These are phyloP conservation scores for Semaprochilodus insignis DNA, from an alignment of 2,797 vertebrate genomes.

Conservation along the genomic window DNA sequence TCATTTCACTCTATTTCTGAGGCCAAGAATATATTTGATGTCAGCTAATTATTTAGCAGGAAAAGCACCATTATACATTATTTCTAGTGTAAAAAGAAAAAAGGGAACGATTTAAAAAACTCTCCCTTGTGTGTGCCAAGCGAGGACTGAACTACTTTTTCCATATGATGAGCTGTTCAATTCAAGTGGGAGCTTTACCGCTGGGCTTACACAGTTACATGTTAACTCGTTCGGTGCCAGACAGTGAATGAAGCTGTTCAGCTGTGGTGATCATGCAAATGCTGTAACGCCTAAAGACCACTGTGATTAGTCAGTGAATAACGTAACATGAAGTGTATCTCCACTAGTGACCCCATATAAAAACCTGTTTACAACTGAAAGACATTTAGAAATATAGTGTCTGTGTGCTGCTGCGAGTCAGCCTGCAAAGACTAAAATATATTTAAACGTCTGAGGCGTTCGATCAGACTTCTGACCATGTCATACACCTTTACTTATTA, in stretches of 20 bases:
- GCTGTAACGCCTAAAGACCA: neutral
- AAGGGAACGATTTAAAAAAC: slow-evolving; percentile 60
- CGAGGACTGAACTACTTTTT: slow-evolving; percentile 69
- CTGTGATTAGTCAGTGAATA: slow-evolving; percentile 23
- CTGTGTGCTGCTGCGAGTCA: too few species aligned
- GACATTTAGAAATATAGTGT: too few species aligned
- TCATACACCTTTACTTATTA: too few species aligned
- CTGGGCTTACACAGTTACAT: slow-evolving; percentile 61
- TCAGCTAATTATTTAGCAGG: slow-evolving; percentile 61
- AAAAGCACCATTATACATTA: slow-evolving; percentile 64
- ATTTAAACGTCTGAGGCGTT: too few species aligned
- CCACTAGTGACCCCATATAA: slow-evolving; percentile 55
- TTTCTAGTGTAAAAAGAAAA: slow-evolving; percentile 63
- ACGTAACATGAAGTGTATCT: slow-evolving; percentile 67
- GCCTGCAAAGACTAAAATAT: too few species aligned
- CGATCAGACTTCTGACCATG: too few species aligned
- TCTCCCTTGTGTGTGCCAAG: slow-evolving; percentile 63
- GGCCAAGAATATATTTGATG: slow-evolving; percentile 52
- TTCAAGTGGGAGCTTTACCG: slow-evolving; percentile 72
- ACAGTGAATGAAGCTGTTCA: slow-evolving; percentile 38
- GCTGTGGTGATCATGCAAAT: slow-evolving; percentile 63
- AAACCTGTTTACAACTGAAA: neutral
- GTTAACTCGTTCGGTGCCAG: slow-evolving; percentile 70
- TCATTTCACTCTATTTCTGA: slow-evolving; percentile 44
- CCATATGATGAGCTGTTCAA: slow-evolving; percentile 69